Evolutionary conservation across 2,113 vertebrate species (phyloP).

Genomic region (Bos javanicus): DNA sequence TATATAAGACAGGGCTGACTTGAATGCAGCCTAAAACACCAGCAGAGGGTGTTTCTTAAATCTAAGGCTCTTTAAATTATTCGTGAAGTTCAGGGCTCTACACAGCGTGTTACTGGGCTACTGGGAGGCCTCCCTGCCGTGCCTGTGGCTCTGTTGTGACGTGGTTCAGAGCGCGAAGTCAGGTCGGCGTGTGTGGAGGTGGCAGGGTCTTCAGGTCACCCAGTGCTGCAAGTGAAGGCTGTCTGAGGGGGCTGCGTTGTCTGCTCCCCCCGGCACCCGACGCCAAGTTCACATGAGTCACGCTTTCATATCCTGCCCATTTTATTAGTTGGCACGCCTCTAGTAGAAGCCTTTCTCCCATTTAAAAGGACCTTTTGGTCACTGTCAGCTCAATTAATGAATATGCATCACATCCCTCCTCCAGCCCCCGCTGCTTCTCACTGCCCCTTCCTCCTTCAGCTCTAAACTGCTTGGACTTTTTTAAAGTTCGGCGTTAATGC

Average conservation of each 20-base stretch:
- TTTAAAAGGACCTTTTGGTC: neutral
- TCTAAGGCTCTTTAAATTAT: neutral
- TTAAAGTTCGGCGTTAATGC: neutral
- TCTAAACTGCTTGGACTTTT: neutral
- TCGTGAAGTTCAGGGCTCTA: neutral
- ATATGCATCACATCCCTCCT: slow-evolving; percentile 4
- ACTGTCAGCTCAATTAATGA: slow-evolving; percentile 41
- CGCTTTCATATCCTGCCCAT: neutral
- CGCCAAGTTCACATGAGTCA: slow-evolving; percentile 5
- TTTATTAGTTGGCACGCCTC: slow-evolving; percentile 21
- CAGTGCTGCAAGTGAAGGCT: neutral
- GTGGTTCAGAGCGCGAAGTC: neutral
- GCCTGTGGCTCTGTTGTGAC: neutral
- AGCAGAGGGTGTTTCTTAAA: neutral
- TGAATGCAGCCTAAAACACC: neutral
- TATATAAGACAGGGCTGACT: neutral
- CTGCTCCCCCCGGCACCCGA: neutral
- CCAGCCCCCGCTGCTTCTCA: neutral
- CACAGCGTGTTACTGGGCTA: neutral
- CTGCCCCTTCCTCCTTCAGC: neutral
- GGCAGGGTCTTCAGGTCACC: neutral
- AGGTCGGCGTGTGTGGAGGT: neutral
- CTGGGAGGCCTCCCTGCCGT: neutral
- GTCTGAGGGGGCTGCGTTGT: neutral
- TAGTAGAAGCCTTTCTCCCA: neutral